Conservation (phyloP, 2,888 invertebrate species). For the Capitulum mitella region DNA sequence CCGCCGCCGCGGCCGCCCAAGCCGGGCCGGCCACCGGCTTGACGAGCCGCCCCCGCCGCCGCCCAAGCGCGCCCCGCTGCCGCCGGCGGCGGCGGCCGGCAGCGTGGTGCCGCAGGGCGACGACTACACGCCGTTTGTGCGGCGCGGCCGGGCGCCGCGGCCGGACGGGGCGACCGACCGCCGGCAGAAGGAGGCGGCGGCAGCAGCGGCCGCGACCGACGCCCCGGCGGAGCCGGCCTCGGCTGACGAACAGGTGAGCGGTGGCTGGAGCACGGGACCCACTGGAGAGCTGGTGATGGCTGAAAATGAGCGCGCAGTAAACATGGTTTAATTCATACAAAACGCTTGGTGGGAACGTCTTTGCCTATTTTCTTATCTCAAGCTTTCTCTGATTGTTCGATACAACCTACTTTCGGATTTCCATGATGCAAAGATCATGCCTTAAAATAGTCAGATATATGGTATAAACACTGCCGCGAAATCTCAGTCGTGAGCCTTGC, state of each 20-base stretch:
- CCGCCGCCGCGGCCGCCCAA: not conserved
- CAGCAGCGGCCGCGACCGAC: not conserved
- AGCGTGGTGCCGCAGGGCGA: not conserved
- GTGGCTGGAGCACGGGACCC: no score
- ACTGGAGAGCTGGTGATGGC: not conserved
- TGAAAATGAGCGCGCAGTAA: no score
- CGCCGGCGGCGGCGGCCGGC: not conserved
- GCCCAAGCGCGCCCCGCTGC: not conserved
- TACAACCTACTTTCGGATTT: no score
- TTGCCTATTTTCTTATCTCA: no score
- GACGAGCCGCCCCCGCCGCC: not conserved
- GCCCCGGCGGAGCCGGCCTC: not conserved
- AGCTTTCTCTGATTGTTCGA: no score
- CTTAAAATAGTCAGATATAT: no score
- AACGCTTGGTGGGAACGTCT: no score
- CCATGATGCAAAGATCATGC: no score
- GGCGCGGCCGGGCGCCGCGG: not conserved
- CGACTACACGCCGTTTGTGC: constrained; percentile 14
- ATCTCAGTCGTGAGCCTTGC: no score
- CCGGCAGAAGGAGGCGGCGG: not conserved
- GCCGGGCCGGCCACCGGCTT: not conserved
- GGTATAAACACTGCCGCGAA: no score
- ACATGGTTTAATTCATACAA: no score
- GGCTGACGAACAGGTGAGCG: not conserved
- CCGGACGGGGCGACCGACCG: not conserved